Conservation (phyloP, 2,797 vertebrate genomes). For the Poecilia gillii region DNA sequence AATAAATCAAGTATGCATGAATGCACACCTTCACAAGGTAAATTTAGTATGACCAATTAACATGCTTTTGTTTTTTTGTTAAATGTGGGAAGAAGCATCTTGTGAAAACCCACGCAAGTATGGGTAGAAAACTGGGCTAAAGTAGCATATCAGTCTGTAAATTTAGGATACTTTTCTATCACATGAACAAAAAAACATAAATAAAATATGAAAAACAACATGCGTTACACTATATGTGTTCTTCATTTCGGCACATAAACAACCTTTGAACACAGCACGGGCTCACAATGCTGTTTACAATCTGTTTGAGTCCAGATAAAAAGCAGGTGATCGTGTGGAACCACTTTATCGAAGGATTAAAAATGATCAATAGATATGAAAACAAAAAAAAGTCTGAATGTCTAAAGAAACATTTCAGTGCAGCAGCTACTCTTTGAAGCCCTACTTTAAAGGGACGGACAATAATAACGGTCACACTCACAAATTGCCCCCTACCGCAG, state of each 20-base stretch:
- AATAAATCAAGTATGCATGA: neutral
- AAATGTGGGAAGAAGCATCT: neutral
- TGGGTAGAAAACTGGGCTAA: neutral
- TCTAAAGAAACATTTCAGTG: neutral
- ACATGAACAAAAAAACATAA: neutral
- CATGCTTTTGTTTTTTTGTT: neutral
- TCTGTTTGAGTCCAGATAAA: neutral
- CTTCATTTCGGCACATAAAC: neutral
- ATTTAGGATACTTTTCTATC: neutral
- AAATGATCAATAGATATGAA: neutral
- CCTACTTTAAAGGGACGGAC: neutral
- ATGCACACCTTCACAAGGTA: neutral
- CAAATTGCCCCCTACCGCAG: neutral
- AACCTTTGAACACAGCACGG: too few relatives aligned
- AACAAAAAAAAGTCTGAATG: neutral
- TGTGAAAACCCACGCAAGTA: neutral
- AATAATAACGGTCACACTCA: neutral
- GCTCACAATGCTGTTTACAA: neutral
- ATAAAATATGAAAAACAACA: neutral
- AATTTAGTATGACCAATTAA: constrained; percentile 4
- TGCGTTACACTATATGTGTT: neutral
- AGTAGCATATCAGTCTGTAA: neutral
- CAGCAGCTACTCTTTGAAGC: neutral
- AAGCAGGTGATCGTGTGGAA: neutral
- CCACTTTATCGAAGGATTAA: neutral